Base-by-base conservation (phyloP, 2,888 invertebrate genomes). In the Galeruca laticollis region DNA sequence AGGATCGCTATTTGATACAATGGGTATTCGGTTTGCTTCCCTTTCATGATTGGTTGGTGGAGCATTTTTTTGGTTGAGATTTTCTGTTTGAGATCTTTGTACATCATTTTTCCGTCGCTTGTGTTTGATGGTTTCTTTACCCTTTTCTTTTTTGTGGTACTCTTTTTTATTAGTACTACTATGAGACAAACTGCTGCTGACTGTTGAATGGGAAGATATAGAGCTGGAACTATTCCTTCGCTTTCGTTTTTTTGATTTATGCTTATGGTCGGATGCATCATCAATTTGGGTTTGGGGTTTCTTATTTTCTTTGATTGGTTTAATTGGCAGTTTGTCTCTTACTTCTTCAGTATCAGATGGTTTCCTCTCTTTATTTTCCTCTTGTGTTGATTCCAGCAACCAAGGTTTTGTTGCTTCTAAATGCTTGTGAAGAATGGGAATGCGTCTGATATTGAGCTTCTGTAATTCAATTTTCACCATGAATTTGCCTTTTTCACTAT, bases 11-110 rank as follows among this genome's bases (percentile, higher is more conserved):
- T 37, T 10, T 31, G 52, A 66, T 37, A 65, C 49, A 31, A 40
- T 61, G 13, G 72, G 61, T 62, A 61, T 71, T 57, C 66, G 60
- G 71, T 62, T 69, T 65, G 70, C 87, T 84, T 88, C 87, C 88
- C 91, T 89, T 84, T 92, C 91, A 84, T 92, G 91, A 82, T 91
- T 91, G 18, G 91, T 91, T 43, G 90, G 89, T 70, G 89, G 85
- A 70, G 81, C 82, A 75, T 82, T 81, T 33, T 80, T 79, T 69
- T 82, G 73, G 71, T 77, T 80, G 71, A 82, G 79, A 74, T 78
- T 79, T 69, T 81, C 80, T 8, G 65, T 73, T 67, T 81, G 82
- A 79, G 81, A 81, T 82, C 82, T 81, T 68, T 73, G 49, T 57
- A 69, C 54, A 37, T 72, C 78, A 78, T 82, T 82, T 82, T 84